phyloP scores from a whole-genome alignment of 2,113 vertebrate genomes.

The Rhea pennata region DNA sequence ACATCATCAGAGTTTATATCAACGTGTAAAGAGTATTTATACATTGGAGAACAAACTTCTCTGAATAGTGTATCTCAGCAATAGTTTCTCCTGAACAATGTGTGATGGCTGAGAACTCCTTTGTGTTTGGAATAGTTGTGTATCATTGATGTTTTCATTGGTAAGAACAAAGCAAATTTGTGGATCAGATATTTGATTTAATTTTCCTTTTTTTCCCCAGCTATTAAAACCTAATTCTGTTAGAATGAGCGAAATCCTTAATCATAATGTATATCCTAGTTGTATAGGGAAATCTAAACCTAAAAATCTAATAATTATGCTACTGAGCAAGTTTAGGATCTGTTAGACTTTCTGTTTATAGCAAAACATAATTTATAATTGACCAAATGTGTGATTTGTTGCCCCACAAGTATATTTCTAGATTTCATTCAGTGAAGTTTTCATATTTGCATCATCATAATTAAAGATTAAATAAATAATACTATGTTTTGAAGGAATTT shows the following conservation, averaged over 20 bases:
- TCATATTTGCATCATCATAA: background rate
- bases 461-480: background rate
- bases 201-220: background rate
- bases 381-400: background rate
- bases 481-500: background rate
- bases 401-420: background rate
- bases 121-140: background rate
- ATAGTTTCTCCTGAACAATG: background rate
- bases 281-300: background rate
- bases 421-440: background rate
- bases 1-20: background rate
- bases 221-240: background rate
- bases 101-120: background rate
- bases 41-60: background rate
- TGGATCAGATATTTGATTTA: conserved; percentile 10
- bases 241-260: background rate
- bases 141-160: background rate
- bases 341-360: background rate
- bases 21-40: background rate
- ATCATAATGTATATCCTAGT: background rate
- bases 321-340: background rate
- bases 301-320: background rate
- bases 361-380: background rate
- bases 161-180: background rate
- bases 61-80: background rate